A percentile compares a stretch with the other conserved stretches of the same genome.
These are phyloP conservation scores for Halocynthia aurantium DNA, from an alignment of 23 tunicate genomes.

Conservation along the genomic window DNA sequence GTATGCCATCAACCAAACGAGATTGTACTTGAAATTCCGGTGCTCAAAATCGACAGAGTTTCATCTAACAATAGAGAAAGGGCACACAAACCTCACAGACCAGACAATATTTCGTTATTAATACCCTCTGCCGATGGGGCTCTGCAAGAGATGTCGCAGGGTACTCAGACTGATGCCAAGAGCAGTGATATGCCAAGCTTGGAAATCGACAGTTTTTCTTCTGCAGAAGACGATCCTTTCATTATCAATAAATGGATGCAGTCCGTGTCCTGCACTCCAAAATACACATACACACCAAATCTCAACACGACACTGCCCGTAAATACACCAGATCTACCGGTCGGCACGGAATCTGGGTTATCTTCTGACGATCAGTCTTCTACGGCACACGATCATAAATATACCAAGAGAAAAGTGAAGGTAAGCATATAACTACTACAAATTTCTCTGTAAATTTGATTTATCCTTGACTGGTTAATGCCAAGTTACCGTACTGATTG, in stretches of 20 bases:
- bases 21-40: neutral
- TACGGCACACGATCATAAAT: neutral
- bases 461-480: no score
- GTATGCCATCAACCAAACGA: neutral
- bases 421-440: neutral
- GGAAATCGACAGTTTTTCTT: neutral
- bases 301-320: neutral
- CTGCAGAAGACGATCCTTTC: neutral
- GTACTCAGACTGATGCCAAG: neutral
- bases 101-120: neutral
- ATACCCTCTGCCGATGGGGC: neutral
- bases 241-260: conserved; percentile 13
- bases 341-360: neutral
- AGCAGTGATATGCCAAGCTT: conserved; percentile 2
- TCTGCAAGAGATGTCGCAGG: neutral
- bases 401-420: conserved; percentile 6
- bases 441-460: no score
- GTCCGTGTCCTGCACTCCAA: conserved; percentile 4
- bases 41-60: neutral
- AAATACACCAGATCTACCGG: neutral
- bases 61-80: neutral
- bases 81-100: neutral
- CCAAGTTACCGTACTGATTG: no score
- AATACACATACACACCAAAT: conserved; percentile 4
- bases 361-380: neutral